These are phyloP conservation scores for Cephalotes varians DNA, from an alignment of 2,888 invertebrate genomes.

Conservation along the genomic window DNA sequence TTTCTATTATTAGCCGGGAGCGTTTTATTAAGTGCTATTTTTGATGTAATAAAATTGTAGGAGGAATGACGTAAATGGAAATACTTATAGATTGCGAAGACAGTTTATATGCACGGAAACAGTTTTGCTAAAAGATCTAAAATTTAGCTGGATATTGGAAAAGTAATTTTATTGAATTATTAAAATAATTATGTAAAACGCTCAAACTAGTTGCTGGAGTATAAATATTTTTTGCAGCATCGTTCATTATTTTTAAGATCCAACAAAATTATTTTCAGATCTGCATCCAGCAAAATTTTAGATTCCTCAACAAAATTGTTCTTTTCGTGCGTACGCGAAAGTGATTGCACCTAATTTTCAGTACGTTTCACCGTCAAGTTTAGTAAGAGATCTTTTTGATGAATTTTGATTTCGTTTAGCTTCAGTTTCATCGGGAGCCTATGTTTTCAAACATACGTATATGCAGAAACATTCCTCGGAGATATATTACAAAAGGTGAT, in stretches of 20 bases:
- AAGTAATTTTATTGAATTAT: no score
- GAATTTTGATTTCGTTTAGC: background rate
- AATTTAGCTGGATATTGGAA: no score
- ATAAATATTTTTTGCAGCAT: no score
- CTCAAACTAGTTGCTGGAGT: no score
- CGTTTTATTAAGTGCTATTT: background rate
- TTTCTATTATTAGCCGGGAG: conserved; percentile 2
- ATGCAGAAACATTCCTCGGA: conserved; percentile 5
- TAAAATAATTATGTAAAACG: no score
- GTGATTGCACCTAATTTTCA: background rate
- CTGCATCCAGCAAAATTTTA: no score
- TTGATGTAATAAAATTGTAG: background rate
- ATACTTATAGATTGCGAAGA: background rate
- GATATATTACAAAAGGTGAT: conserved; percentile 23
- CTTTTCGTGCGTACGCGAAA: no score
- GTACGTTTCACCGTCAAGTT: background rate
- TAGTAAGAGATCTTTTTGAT: background rate
- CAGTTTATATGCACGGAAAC: background rate
- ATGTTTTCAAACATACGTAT: background rate
- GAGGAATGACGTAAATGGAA: background rate
- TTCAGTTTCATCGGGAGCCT: background rate
- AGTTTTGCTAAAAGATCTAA: no score
- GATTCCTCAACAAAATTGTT: no score
- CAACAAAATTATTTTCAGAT: no score
- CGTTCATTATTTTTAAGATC: no score